Percentiles rank a stretch among this genome's conserved stretches.
Conservation (phyloP, 2,797 vertebrate genomes). For the Hydrocynus forskahlii region DNA sequence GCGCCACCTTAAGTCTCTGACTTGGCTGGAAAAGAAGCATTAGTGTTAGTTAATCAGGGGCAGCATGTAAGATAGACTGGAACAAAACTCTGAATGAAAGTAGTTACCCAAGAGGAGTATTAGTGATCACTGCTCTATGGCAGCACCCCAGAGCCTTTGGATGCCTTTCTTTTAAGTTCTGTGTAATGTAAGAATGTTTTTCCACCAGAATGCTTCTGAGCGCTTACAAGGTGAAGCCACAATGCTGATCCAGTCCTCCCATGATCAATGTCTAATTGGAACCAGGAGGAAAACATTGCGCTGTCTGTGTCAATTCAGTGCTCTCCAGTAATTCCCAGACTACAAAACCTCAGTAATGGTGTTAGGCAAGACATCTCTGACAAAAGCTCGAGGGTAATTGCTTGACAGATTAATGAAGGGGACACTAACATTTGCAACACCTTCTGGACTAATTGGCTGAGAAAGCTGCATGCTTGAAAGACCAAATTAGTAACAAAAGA, state of each 20-base stretch:
- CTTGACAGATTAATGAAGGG: slow-evolving; percentile 61
- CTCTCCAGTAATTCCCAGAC: slow-evolving; percentile 22
- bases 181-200: background rate
- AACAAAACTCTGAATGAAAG: too few relatives aligned
- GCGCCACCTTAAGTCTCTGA: too few relatives aligned
- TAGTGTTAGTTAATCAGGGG: too few relatives aligned
- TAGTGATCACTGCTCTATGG: too few relatives aligned
- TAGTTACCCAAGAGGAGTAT: too few relatives aligned
- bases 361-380: slow-evolving; percentile 49
- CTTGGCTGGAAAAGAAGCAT: too few relatives aligned
- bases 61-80: too few relatives aligned
- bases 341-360: slow-evolving; percentile 22
- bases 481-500: slow-evolving; percentile 64
- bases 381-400: slow-evolving; percentile 55
- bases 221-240: background rate
- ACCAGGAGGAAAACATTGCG: slow-evolving; percentile 25
- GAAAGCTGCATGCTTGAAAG: slow-evolving; percentile 46
- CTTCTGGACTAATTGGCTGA: slow-evolving; percentile 64
- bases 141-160: background rate
- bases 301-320: slow-evolving; percentile 31
- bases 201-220: background rate
- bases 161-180: background rate
- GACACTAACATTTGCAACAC: slow-evolving; percentile 62
- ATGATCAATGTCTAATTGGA: background rate
- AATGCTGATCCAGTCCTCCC: background rate